Conservation (phyloP, 2,888 invertebrate genomes). For the Ophioninae sp. region DNA sequence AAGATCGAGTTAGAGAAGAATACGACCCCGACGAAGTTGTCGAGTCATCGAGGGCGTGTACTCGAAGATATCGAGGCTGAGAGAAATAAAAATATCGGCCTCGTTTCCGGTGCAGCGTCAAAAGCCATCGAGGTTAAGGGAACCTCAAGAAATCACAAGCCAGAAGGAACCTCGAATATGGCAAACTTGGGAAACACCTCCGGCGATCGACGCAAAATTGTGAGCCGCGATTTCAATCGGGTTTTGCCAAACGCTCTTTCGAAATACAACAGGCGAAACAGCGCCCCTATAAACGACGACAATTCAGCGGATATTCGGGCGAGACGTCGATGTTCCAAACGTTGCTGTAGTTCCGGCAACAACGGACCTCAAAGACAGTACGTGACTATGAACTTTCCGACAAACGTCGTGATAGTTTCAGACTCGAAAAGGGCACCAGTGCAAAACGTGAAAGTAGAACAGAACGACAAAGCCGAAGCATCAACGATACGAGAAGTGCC, state of each 20-base stretch:
- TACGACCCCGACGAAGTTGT: not conserved
- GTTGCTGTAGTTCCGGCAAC: constrained; percentile 17
- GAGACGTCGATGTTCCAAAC: not conserved
- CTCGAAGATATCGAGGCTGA: constrained; percentile 10
- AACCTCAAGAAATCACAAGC: not conserved
- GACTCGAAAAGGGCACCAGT: not conserved
- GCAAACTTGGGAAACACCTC: constrained; percentile 15
- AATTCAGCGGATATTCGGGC: not conserved
- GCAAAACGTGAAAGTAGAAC: constrained; percentile 13
- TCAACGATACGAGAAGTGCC: not conserved
- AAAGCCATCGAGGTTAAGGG: not conserved
- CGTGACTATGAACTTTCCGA: not conserved
- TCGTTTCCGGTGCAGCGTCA: constrained; percentile 9
- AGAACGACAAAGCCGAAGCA: not conserved
- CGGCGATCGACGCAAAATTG: not conserved
- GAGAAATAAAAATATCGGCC: not conserved
- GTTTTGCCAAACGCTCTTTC: constrained; percentile 18
- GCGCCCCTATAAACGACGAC: not conserved
- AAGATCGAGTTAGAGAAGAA: not conserved
- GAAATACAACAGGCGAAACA: not conserved
- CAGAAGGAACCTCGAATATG: not conserved
- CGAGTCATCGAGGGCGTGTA: constrained; percentile 8
- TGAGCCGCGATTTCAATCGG: constrained; percentile 31
- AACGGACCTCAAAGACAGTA: constrained; percentile 10
- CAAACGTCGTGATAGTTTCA: not conserved